Conservation (phyloP, 1,140 invertebrate genomes). For the Dendroctonus ponderosae region DNA sequence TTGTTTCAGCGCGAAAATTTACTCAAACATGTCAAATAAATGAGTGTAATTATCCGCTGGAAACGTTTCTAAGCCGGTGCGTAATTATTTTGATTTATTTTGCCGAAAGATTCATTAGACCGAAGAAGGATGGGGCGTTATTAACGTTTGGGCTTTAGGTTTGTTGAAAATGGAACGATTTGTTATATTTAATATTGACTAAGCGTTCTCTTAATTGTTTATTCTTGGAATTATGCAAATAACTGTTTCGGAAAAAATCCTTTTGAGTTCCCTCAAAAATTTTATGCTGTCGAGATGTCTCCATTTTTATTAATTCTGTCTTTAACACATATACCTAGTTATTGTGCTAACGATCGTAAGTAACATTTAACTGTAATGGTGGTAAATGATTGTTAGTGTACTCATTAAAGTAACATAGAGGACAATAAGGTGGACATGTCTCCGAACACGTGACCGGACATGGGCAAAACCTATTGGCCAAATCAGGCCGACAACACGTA, state of each 20-base stretch:
- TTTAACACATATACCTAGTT: too few relatives aligned
- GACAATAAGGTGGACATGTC: slow-evolving; percentile 20
- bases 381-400: neutral
- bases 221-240: too few relatives aligned
- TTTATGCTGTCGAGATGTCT: too few relatives aligned
- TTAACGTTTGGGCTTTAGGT: slow-evolving; percentile 1
- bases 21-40: slow-evolving; percentile 44
- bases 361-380: too few relatives aligned
- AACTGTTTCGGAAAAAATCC: too few relatives aligned
- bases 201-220: too few relatives aligned
- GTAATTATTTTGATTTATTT: slow-evolving; percentile 34
- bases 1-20: slow-evolving; percentile 40
- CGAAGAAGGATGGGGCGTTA: neutral
- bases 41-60: slow-evolving; percentile 13
- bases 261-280: too few relatives aligned
- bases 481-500: slow-evolving; percentile 39
- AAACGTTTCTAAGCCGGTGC: slow-evolving; percentile 6
- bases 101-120: slow-evolving; percentile 5
- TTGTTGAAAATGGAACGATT: neutral
- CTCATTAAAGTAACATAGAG: slow-evolving; percentile 10
- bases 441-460: slow-evolving; percentile 36
- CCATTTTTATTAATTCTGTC: too few relatives aligned
- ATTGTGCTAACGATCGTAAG: too few relatives aligned
- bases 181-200: too few relatives aligned
- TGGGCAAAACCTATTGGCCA: slow-evolving; percentile 39